phyloP scores from a whole-genome alignment of 2,888 invertebrate species.

The Callosobruchus maculatus region DNA sequence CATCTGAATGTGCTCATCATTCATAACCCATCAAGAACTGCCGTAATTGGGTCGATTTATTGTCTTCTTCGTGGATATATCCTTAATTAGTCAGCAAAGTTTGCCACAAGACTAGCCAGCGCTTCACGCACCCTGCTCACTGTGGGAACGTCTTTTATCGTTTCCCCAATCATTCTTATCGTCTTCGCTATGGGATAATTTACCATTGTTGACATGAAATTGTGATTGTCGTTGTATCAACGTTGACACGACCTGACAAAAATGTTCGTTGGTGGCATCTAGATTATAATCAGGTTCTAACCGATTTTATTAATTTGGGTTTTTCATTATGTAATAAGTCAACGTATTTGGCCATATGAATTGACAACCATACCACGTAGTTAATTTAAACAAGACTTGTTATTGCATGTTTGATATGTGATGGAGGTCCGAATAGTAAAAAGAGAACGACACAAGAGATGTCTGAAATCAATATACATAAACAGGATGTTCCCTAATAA shows the following conservation, averaged over 20 bases:
- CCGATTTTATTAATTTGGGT: background rate
- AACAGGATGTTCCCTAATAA: too few relatives aligned
- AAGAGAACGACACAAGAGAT: too few relatives aligned
- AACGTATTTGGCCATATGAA: too few relatives aligned
- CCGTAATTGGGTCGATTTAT: background rate
- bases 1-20: background rate
- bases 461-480: too few relatives aligned
- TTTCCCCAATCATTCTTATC: background rate
- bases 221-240: background rate
- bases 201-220: background rate
- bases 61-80: background rate
- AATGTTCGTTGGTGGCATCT: background rate
- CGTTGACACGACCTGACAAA: background rate
- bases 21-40: background rate
- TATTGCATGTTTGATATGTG: too few relatives aligned
- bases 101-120: background rate
- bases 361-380: too few relatives aligned
- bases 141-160: background rate
- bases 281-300: background rate
- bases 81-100: background rate
- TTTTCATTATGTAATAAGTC: too few relatives aligned
- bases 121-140: background rate
- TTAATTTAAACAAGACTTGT: too few relatives aligned
- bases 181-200: background rate
- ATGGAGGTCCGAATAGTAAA: too few relatives aligned